phyloP scores from a whole-genome alignment of 2,888 invertebrate species.

The Morpho helenor region DNA sequence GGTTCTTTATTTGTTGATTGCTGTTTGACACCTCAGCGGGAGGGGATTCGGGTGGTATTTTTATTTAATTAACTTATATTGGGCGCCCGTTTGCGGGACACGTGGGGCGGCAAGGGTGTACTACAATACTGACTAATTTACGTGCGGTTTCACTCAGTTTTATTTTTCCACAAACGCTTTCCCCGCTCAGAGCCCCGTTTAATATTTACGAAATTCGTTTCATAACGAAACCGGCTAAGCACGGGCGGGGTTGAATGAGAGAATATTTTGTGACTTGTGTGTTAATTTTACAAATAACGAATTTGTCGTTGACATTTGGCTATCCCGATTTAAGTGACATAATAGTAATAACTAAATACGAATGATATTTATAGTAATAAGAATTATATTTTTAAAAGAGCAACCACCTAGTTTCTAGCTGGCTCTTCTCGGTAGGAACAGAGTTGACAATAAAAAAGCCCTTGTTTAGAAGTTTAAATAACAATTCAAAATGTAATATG shows the following conservation, averaged over 20 bases:
- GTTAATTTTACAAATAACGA: too few species aligned
- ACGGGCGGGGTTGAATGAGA: neutral
- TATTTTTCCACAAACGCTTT: conserved; percentile 25
- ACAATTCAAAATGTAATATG: too few species aligned
- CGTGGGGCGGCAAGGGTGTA: conserved; percentile 36
- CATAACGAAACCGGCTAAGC: conserved; percentile 15
- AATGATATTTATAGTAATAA: too few species aligned
- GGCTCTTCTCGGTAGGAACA: too few species aligned
- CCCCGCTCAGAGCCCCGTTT: conserved; percentile 20
- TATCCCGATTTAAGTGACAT: too few species aligned
- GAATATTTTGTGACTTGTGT: too few species aligned
- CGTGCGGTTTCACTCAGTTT: conserved; percentile 52
- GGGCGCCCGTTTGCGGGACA: conserved; percentile 46
- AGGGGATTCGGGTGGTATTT: conserved; percentile 61
- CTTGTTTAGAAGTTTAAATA: too few species aligned
- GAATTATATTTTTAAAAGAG: too few species aligned
- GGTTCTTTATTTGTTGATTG: conserved; percentile 74
- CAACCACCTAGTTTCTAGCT: too few species aligned
- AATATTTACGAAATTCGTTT: conserved; percentile 20
- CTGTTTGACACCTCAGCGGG: conserved; percentile 67
- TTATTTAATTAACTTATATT: conserved; percentile 68
- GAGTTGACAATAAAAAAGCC: too few species aligned
- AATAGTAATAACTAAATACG: too few species aligned
- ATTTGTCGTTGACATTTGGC: too few species aligned
- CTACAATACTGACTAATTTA: conserved; percentile 69